These are phyloP conservation scores for Triops longicaudatus DNA, from an alignment of 1,140 invertebrate genomes.

Conservation along the genomic window DNA sequence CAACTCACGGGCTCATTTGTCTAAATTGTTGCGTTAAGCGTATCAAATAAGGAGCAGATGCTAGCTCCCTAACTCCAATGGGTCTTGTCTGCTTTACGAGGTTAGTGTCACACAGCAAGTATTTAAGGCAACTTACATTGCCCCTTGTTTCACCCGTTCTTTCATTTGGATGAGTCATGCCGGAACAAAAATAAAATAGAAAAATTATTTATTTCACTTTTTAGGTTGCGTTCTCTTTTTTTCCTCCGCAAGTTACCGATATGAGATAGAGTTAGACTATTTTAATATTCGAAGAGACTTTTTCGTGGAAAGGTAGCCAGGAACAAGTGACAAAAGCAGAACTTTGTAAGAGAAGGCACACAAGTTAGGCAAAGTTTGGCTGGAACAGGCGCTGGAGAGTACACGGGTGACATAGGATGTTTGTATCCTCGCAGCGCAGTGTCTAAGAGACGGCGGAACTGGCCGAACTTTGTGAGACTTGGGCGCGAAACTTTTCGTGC, in stretches of 20 bases:
- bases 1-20: not conserved
- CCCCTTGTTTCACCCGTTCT: no score
- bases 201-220: no score
- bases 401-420: not conserved
- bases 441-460: not conserved
- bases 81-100: not conserved
- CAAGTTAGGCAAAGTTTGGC: not conserved
- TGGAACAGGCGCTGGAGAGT: not conserved
- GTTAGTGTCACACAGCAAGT: not conserved
- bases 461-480: not conserved
- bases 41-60: constrained; percentile 4
- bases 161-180: no score
- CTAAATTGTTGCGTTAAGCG: not conserved
- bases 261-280: not conserved
- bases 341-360: not conserved
- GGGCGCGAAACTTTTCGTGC: not conserved
- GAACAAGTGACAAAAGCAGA: not conserved
- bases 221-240: no score
- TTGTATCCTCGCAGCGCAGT: not conserved
- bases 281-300: not conserved
- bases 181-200: no score
- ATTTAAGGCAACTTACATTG: no score
- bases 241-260: not conserved
- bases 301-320: not conserved
- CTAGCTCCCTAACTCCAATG: not conserved